Conservation (phyloP, 53 echinoderm and acorn worm genomes). For the Echinometra lucunter region DNA sequence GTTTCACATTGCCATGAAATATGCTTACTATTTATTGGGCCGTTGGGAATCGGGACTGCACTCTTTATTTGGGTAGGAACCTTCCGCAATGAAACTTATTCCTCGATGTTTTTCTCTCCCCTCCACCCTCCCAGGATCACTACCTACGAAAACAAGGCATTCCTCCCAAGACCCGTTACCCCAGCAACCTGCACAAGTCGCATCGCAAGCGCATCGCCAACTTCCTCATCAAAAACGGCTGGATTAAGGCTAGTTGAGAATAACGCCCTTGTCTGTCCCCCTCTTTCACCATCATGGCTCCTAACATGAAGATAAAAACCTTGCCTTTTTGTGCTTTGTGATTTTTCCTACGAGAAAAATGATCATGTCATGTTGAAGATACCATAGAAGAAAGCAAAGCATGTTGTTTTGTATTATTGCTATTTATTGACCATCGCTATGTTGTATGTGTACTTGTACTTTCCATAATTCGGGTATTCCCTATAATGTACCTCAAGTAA, state of each 20-base stretch:
- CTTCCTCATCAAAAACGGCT: constrained; percentile 93
- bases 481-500: background rate
- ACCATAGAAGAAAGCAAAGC: background rate
- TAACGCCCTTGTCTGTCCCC: background rate
- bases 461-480: constrained; percentile 25
- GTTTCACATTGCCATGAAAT: background rate
- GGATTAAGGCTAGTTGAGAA: constrained; percentile 96
- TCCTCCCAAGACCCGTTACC: constrained; percentile 95
- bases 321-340: constrained; percentile 49
- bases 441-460: constrained; percentile 39
- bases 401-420: background rate
- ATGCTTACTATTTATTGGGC: constrained; percentile 2
- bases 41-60: background rate
- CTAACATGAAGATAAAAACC: constrained; percentile 37
- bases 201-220: constrained; percentile 97
- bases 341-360: background rate
- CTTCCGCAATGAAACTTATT: constrained; percentile 37
- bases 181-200: constrained; percentile 94
- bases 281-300: constrained; percentile 41
- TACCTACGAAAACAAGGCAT: constrained; percentile 93
- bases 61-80: background rate
- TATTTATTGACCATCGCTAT: constrained; percentile 43
- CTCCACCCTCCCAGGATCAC: constrained; percentile 81
- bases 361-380: background rate
- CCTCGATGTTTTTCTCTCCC: background rate